These are phyloP conservation scores for Meta bourneti DNA, from an alignment of 2,888 invertebrate species.

Conservation along the genomic window DNA sequence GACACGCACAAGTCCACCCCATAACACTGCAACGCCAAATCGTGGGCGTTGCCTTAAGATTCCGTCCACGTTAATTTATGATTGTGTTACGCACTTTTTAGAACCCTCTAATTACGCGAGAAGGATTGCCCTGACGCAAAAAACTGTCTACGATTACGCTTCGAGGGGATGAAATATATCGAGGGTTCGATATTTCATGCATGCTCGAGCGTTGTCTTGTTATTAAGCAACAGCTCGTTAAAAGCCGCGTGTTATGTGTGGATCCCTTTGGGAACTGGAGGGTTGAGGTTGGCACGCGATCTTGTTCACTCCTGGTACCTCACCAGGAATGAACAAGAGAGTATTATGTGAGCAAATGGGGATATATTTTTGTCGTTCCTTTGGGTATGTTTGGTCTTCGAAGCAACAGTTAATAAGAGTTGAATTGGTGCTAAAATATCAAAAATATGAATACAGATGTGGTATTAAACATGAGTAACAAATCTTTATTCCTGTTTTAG, in stretches of 20 bases:
- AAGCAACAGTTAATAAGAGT: not conserved
- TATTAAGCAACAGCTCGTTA: constrained; percentile 30
- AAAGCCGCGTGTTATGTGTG: not conserved
- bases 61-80: constrained; percentile 36
- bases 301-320: not conserved
- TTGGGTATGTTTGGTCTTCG: not conserved
- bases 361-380: not conserved
- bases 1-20: constrained; percentile 7
- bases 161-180: constrained; percentile 13
- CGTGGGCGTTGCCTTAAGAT: constrained; percentile 36
- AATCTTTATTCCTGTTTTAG: too few species aligned
- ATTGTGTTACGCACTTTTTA: constrained; percentile 32
- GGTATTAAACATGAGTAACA: too few species aligned
- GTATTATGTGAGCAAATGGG: not conserved
- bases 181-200: constrained; percentile 10
- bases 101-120: constrained; percentile 19
- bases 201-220: not conserved
- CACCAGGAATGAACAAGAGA: not conserved
- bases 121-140: not conserved
- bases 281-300: not conserved
- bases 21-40: not conserved
- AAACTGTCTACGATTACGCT: constrained; percentile 7
- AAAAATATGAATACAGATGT: too few species aligned
- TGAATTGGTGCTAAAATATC: too few species aligned
- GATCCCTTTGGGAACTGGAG: not conserved